Percentiles rank a stretch among this genome's conserved stretches.
These are phyloP conservation scores for Trypoxylon attenuatum DNA, from an alignment of 2,888 invertebrate genomes.

Conservation along the genomic window DNA sequence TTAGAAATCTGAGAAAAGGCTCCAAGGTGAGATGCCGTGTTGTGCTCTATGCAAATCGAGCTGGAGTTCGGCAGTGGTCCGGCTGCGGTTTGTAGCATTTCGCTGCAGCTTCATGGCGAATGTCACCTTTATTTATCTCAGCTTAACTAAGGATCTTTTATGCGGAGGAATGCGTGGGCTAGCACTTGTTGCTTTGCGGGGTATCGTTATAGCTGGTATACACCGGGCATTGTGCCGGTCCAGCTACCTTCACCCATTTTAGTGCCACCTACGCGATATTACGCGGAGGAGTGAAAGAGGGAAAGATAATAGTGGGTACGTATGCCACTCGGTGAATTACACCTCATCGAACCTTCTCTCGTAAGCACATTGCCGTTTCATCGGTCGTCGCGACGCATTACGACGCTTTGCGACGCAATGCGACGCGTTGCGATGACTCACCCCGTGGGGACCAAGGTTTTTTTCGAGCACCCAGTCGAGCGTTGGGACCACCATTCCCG, in stretches of 20 bases:
- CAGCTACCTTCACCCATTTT: constrained; percentile 70
- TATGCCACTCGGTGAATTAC: constrained; percentile 34
- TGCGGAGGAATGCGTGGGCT: constrained; percentile 61
- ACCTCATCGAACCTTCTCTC: constrained; percentile 1
- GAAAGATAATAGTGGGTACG: constrained; percentile 11
- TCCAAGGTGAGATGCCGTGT: constrained; percentile 30
- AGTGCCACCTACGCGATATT: constrained; percentile 65
- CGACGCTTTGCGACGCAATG: too few relatives aligned
- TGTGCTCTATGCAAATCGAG: constrained; percentile 19
- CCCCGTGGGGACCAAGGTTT: constrained; percentile 19
- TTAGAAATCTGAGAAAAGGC: constrained; percentile 39
- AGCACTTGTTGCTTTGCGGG: constrained; percentile 67
- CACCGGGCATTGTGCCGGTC: constrained; percentile 59
- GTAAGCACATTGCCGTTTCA: not conserved
- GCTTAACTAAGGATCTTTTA: constrained; percentile 43
- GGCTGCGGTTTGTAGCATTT: constrained; percentile 3
- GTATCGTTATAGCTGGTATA: constrained; percentile 24
- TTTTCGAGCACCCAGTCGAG: constrained; percentile 10
- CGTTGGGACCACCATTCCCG: constrained; percentile 29
- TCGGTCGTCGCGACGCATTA: too few relatives aligned
- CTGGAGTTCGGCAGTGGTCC: not conserved
- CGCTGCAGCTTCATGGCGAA: constrained; percentile 22
- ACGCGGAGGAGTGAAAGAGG: constrained; percentile 30
- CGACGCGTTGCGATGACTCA: too few relatives aligned
- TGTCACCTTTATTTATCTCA: constrained; percentile 60